These are phyloP conservation scores for Tinea semifulvella DNA, from an alignment of 2,888 invertebrate genomes.

Conservation along the genomic window DNA sequence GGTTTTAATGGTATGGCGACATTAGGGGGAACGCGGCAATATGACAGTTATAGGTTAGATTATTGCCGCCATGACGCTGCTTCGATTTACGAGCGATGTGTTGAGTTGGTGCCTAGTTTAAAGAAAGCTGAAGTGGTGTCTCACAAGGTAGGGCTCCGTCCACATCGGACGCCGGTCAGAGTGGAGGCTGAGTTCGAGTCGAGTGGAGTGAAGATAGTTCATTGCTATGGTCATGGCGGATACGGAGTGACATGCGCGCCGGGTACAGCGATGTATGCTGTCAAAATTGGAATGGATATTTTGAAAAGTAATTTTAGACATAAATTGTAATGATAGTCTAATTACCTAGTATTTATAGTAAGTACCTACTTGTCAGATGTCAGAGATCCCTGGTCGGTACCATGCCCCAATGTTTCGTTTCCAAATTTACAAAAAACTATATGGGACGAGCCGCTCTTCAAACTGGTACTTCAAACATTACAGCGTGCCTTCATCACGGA, in stretches of 20 bases:
- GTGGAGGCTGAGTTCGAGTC: constrained; percentile 71
- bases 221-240: constrained; percentile 96
- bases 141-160: constrained; percentile 83
- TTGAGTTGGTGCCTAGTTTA: constrained; percentile 75
- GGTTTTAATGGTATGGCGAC: constrained; percentile 76
- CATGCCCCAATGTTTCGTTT: too few species aligned
- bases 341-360: too few species aligned
- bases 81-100: constrained; percentile 82
- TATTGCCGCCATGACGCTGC: constrained; percentile 77
- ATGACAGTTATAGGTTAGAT: constrained; percentile 75
- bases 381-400: too few species aligned
- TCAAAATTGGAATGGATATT: constrained; percentile 71
- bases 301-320: constrained; percentile 35
- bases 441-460: too few species aligned
- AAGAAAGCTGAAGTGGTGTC: constrained; percentile 65
- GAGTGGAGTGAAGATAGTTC: constrained; percentile 71
- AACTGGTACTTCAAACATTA: too few species aligned
- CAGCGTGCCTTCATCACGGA: too few species aligned
- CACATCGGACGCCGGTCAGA: constrained; percentile 77
- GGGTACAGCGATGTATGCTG: constrained; percentile 83
- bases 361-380: too few species aligned
- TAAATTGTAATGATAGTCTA: constrained; percentile 40
- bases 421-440: too few species aligned
- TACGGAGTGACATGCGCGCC: constrained; percentile 92
- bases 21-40: constrained; percentile 87